These are phyloP conservation scores for Loris lydekkerianus DNA, from an alignment of 2,797 vertebrate genomes.

Conservation along the genomic window DNA sequence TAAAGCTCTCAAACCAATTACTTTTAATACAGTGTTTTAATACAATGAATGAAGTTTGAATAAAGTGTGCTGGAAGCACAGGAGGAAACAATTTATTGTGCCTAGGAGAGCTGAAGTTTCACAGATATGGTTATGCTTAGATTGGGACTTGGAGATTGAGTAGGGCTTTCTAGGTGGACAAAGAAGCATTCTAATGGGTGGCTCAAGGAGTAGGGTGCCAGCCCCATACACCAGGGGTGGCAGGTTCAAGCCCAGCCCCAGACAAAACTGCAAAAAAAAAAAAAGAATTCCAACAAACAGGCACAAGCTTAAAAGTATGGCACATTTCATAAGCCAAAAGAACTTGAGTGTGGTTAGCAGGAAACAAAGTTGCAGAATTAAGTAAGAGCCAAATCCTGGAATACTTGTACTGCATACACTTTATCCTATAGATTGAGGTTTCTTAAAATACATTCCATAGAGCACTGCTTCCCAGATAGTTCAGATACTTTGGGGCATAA, in stretches of 20 bases:
- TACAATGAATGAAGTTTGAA: slow-evolving; percentile 69
- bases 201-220: no score
- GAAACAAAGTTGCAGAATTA: neutral
- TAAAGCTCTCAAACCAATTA: slow-evolving; percentile 67
- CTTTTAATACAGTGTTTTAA: slow-evolving; percentile 64
- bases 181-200: neutral
- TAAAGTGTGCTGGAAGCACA: slow-evolving; percentile 67
- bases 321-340: neutral
- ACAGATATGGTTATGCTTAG: neutral
- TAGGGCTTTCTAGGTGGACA: neutral
- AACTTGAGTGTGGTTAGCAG: neutral
- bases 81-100: slow-evolving; percentile 60
- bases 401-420: neutral
- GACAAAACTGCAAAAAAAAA: no score
- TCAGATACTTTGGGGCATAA: neutral
- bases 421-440: neutral
- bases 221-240: no score
- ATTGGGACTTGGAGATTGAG: neutral
- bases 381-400: neutral
- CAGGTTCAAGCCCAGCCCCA: no score
- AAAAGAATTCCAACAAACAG: neutral
- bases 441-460: neutral
- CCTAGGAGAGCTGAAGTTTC: slow-evolving; percentile 51
- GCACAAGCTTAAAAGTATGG: neutral
- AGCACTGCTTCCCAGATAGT: neutral